Conservation (phyloP, 2,888 invertebrate genomes). For the Steinernema hermaphroditum region DNA sequence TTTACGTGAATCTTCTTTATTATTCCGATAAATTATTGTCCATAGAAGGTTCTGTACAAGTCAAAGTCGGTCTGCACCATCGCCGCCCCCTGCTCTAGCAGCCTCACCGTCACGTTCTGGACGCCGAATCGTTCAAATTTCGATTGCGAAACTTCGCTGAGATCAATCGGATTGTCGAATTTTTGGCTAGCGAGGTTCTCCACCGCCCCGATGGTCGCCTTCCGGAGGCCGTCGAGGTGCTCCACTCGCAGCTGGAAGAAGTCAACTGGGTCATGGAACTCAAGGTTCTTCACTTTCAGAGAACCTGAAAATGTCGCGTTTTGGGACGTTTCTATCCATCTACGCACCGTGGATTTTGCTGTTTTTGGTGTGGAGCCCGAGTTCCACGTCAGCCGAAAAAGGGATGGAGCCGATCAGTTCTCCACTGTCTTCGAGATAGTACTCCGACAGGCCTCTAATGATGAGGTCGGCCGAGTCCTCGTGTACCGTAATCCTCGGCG, state of each 20-base stretch:
- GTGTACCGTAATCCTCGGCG: neutral
- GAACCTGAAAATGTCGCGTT: conserved; percentile 39
- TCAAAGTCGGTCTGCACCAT: conserved; percentile 46
- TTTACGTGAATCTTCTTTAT: neutral
- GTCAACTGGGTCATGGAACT: conserved; percentile 44
- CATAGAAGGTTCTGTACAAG: conserved; percentile 38
- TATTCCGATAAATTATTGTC: neutral
- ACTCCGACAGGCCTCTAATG: conserved; percentile 44
- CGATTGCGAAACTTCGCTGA: neutral
- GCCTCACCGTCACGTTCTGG: conserved; percentile 34
- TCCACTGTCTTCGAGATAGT: conserved; percentile 42
- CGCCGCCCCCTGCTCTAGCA: conserved; percentile 41
- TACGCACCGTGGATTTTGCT: neutral
- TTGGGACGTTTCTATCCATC: too few species aligned
- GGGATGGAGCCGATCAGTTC: conserved; percentile 46
- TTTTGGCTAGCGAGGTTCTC: conserved; percentile 39
- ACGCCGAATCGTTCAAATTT: conserved; percentile 42
- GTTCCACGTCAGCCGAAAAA: conserved; percentile 39
- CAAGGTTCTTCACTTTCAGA: conserved; percentile 38
- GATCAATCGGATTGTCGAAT: conserved; percentile 38
- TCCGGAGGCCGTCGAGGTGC: conserved; percentile 39
- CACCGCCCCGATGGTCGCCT: conserved; percentile 45
- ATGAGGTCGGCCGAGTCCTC: conserved; percentile 35
- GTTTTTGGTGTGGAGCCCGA: conserved; percentile 30
- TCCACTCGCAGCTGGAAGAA: conserved; percentile 44